Percentiles rank a stretch among this genome's conserved stretches.
These are phyloP conservation scores for Melanerpes aurifrons DNA, from an alignment of 2,113 vertebrate species.

Conservation along the genomic window DNA sequence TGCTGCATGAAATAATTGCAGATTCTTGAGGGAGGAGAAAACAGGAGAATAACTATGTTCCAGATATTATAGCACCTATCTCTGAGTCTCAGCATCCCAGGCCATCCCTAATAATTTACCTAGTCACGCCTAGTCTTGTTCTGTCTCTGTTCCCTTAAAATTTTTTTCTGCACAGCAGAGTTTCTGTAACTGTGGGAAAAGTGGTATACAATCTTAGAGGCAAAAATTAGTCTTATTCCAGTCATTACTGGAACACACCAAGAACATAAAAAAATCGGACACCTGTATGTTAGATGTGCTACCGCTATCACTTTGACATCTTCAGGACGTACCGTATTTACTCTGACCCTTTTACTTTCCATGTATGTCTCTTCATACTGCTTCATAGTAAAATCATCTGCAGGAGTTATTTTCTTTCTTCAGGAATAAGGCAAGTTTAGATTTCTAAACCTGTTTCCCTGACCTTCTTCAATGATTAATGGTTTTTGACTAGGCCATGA, in stretches of 20 bases:
- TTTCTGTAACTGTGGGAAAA: slow-evolving; percentile 9
- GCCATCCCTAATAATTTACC: neutral
- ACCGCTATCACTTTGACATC: slow-evolving; percentile 4
- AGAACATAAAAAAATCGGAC: neutral
- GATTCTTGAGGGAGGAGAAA: neutral
- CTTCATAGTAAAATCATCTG: neutral
- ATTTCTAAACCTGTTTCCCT: neutral
- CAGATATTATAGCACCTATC: neutral
- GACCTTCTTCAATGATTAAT: neutral
- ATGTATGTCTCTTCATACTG: neutral
- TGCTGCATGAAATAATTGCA: slow-evolving; percentile 16
- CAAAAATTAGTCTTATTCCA: slow-evolving; percentile 19
- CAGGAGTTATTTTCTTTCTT: too few relatives aligned
- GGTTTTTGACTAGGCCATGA: neutral
- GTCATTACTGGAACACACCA: slow-evolving; percentile 30
- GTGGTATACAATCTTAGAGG: neutral
- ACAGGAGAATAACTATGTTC: neutral
- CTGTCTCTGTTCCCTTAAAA: neutral
- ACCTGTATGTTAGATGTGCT: neutral
- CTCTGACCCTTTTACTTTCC: neutral
- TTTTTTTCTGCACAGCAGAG: neutral
- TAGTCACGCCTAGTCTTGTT: neutral
- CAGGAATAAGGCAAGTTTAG: too few relatives aligned
- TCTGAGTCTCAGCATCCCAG: neutral
- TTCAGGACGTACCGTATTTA: neutral